phyloP scores from a whole-genome alignment of 2,113 vertebrate species.

The Ailurus styani region DNA sequence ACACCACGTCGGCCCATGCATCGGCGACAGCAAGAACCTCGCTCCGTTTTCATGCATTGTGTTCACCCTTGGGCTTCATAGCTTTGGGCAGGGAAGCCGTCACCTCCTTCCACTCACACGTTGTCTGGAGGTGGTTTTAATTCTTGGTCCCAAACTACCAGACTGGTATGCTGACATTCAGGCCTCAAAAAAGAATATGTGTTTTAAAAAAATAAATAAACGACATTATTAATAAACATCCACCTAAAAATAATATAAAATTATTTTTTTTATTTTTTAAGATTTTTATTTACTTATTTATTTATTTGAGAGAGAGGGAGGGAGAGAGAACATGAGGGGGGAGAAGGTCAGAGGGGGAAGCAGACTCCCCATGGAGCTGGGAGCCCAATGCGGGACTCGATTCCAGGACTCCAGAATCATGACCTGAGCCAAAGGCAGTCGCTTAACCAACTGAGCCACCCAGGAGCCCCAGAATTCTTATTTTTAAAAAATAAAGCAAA shows the following conservation, averaged over 20 bases:
- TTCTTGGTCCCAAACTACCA: not conserved
- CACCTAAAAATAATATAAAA: not conserved
- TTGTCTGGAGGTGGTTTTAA: not conserved
- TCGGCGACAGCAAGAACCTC: no score
- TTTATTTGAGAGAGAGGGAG: no score
- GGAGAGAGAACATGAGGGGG: no score
- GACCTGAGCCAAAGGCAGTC: no score
- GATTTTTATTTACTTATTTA: no score
- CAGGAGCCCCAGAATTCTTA: no score
- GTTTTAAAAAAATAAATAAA: not conserved
- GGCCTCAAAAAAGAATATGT: not conserved
- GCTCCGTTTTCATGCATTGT: accelerated
- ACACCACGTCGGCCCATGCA: accelerated
- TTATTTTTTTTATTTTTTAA: no score
- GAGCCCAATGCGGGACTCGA: no score
- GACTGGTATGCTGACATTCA: not conserved
- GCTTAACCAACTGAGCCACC: no score
- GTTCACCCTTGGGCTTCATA: not conserved
- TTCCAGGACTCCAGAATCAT: no score
- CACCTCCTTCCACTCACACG: accelerated
- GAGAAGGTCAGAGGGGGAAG: no score
- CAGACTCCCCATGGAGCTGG: no score
- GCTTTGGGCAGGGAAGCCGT: accelerated
- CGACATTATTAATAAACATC: not conserved
- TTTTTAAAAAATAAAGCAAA: not conserved